These are phyloP conservation scores for Octonoba sinensis DNA, from an alignment of 2,888 invertebrate species.

Conservation along the genomic window DNA sequence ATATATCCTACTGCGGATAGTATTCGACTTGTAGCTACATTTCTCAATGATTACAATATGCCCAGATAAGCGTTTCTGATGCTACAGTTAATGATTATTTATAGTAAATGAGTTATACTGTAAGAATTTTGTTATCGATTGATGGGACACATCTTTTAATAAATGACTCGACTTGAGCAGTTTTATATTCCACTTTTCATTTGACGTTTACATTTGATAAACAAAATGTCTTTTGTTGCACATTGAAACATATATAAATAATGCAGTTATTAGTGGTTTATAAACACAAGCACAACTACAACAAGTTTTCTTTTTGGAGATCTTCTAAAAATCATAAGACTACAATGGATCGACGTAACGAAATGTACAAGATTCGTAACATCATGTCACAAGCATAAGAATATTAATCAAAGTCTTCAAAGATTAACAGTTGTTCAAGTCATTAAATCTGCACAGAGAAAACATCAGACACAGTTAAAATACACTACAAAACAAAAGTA, in stretches of 20 bases:
- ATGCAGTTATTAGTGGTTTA: constrained; percentile 17
- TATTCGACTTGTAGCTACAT: too few species aligned
- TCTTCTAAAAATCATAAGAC: constrained; percentile 39
- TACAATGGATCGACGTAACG: constrained; percentile 40
- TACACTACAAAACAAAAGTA: constrained; percentile 34
- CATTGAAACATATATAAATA: constrained; percentile 57
- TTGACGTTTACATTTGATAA: constrained; percentile 41
- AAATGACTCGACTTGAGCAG: constrained; percentile 48
- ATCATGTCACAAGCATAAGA: constrained; percentile 54
- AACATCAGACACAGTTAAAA: constrained; percentile 51
- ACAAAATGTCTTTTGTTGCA: constrained; percentile 53
- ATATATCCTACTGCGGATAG: too few species aligned
- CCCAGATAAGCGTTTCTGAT: too few species aligned
- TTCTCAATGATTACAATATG: too few species aligned
- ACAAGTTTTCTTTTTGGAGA: constrained; percentile 32
- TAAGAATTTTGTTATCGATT: too few species aligned
- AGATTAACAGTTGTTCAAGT: constrained; percentile 26
- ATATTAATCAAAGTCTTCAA: constrained; percentile 50
- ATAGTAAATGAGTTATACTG: too few species aligned
- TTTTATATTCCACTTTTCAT: constrained; percentile 53
- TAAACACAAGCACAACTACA: constrained; percentile 49
- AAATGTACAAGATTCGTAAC: constrained; percentile 46
- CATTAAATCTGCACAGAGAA: constrained; percentile 46
- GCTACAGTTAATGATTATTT: too few species aligned
- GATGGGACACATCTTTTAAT: constrained; percentile 5